Conservation (phyloP, 2,888 invertebrate species). For the Dascillus cervinus region DNA sequence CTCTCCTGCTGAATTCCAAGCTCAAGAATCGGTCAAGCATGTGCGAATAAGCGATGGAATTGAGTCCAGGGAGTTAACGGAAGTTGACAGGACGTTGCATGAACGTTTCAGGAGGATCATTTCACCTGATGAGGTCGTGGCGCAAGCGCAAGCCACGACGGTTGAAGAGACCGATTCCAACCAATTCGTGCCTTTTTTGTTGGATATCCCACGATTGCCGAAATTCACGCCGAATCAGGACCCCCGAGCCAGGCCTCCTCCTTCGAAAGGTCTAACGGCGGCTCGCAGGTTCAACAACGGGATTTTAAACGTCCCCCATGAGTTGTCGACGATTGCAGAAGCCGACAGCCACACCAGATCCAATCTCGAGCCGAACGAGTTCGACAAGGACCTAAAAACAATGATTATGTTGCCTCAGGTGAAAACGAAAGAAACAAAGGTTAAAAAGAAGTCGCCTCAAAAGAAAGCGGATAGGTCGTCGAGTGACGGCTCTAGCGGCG, state of each 20-base stretch:
- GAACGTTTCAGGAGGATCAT: constrained; percentile 3
- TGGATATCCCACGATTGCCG: constrained; percentile 39
- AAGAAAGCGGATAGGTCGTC: neutral
- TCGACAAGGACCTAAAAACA: too few relatives aligned
- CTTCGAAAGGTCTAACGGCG: constrained; percentile 31
- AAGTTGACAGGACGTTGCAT: constrained; percentile 8
- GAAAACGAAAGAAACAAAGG: constrained; percentile 1
- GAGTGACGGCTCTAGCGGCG: constrained; percentile 20
- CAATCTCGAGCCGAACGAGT: neutral
- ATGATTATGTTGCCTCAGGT: too few relatives aligned
- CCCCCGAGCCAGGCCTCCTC: constrained; percentile 32
- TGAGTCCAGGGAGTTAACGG: neutral
- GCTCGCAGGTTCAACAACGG: constrained; percentile 30
- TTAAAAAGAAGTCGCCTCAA: neutral
- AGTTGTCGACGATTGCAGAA: constrained; percentile 40
- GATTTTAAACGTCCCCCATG: constrained; percentile 33
- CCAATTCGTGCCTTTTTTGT: constrained; percentile 33
- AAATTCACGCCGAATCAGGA: constrained; percentile 22
- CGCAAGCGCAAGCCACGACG: neutral
- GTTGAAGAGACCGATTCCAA: constrained; percentile 5
- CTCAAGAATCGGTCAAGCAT: constrained; percentile 4
- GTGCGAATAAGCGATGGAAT: constrained; percentile 1
- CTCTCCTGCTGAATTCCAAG: constrained; percentile 12
- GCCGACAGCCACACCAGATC: constrained; percentile 30
- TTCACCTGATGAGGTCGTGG: neutral